Conservation (phyloP, 2,888 invertebrate species). For the Nomada flava region DNA sequence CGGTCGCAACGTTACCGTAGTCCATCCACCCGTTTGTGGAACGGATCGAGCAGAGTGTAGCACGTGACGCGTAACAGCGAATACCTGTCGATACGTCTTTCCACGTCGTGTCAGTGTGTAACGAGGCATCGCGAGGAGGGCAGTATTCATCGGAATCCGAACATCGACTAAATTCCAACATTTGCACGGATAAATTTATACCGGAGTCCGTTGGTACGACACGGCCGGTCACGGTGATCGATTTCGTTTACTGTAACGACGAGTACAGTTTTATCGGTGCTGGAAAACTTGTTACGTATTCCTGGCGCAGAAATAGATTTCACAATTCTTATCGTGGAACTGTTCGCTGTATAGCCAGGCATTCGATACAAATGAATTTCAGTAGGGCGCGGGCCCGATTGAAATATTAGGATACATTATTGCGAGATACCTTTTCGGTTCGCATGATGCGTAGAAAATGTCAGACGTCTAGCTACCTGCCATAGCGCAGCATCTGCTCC, state of each 20-base stretch:
- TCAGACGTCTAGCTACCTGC: constrained; percentile 2
- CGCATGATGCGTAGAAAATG: background rate
- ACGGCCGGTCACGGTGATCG: too few species aligned
- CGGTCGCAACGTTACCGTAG: background rate
- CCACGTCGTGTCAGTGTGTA: background rate
- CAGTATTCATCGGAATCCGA: background rate
- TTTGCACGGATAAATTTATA: background rate
- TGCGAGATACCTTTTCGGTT: background rate
- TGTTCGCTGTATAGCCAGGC: background rate
- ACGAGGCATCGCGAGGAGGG: background rate
- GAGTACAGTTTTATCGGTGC: background rate
- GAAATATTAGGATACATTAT: constrained; percentile 14
- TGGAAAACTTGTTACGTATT: background rate
- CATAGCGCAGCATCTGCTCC: constrained; percentile 36
- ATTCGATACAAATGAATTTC: background rate
- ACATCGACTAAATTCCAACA: background rate
- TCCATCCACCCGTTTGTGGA: background rate
- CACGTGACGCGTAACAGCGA: background rate
- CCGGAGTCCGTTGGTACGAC: background rate
- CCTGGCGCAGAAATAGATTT: background rate
- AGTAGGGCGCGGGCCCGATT: background rate
- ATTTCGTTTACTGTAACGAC: background rate
- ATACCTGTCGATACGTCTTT: constrained; percentile 9
- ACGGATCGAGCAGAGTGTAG: constrained; percentile 3
- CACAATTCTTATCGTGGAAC: background rate